Evolutionary conservation across 2,113 vertebrate genomes (phyloP), one percentile per base, ranked within the genome.

Genomic region (Machaerirhynchus nigripectus): DNA sequence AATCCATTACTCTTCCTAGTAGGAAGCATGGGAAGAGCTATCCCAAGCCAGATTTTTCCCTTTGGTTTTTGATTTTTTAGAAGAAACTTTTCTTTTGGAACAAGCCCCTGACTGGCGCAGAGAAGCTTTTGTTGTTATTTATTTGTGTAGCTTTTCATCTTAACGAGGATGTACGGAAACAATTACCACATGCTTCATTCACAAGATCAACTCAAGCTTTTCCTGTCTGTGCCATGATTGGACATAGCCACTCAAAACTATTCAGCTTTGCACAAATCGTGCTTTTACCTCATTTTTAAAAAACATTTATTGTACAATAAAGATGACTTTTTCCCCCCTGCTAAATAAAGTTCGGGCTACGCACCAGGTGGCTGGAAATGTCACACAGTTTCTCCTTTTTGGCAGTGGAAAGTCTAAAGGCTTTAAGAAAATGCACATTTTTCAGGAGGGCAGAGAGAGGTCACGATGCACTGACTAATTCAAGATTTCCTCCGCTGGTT

Each of bases 391-490:
- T 86, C 89, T 93, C 50, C 55, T 47, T 78, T 57, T 67, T 89
- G 91, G 79, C 59, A 64, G 56, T 31, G 7, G 10, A n/a, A 78
- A 82, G 46, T 68, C 87, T 56, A 80, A 95, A 82, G 0, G 6
- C 83, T 91, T 82, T 82, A 73, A 84, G 92, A 94, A 93, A 49
- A 87, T 55, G 74, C 56, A 92, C 40, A 77, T 94, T 90, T 89
- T 94, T 89, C 87, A 94, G 77, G 52, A 53, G 94, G 96, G 91
- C 95, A 97, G 67, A 30, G 68, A 70, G 64, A 96, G 97, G 97
- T 97, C 97, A 96, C 74, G 55, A 96, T 95, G 95, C 96, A 89
- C 96, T 97, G 96, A 97, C 96, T 97, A 96, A 96, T 96, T 97
- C 96, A 97, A 94, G 95, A 97, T 97, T 97, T 95, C 96, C 95